Evolutionary conservation across 1,140 invertebrate genomes (phyloP).

Genomic region (Lepidurus apus): DNA sequence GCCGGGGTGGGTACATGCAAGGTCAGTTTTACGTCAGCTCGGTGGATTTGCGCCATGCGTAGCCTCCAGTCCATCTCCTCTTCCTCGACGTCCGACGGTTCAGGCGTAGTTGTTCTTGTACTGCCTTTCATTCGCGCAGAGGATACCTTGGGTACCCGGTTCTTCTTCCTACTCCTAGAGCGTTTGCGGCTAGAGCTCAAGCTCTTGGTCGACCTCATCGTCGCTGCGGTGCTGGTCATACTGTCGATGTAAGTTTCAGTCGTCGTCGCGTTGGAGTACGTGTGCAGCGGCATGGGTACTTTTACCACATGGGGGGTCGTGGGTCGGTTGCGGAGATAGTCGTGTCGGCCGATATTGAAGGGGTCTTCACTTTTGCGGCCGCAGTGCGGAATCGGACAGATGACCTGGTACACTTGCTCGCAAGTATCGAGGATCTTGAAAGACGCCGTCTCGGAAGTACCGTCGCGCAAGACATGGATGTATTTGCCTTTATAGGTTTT

Average conservation of each 20-base stretch:
- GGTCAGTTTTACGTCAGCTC: not conserved
- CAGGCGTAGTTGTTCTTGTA: not conserved
- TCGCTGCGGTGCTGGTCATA: not conserved
- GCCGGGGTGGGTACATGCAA: not conserved
- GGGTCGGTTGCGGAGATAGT: not conserved
- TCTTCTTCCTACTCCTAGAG: not conserved
- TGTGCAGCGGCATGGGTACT: not conserved
- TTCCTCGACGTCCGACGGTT: not conserved
- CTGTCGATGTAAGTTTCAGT: not conserved
- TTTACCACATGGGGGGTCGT: not conserved
- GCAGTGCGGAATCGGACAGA: not conserved
- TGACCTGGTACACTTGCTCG: not conserved
- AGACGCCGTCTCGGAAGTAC: not conserved
- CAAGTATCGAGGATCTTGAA: constrained; percentile 24
- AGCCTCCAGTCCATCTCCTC: not conserved
- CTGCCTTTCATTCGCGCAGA: not conserved
- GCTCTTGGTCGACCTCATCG: not conserved
- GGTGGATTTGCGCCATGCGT: not conserved
- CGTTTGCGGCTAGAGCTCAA: not conserved
- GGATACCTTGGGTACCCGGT: not conserved
- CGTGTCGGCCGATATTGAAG: not conserved
- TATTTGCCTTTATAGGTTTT: constrained; percentile 52
- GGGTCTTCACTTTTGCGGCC: not conserved
- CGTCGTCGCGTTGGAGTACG: not conserved
- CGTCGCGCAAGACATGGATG: constrained; percentile 41